phyloP scores from a whole-genome alignment of 2,888 invertebrate genomes.

The Caenorhabditis parvicauda region DNA sequence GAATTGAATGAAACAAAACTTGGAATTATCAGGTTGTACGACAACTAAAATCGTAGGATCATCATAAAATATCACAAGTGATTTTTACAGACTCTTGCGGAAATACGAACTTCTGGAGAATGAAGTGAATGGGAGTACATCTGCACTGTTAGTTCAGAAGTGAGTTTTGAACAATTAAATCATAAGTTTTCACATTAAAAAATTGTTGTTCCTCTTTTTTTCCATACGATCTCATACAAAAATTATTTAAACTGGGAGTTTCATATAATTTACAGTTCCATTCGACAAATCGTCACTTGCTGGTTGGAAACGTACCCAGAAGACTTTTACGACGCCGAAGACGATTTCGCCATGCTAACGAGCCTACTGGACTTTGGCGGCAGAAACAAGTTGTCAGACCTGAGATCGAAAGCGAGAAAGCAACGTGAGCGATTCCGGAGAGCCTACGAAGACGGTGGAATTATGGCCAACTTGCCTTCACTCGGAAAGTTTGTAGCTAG shows the following conservation, averaged over 20 bases:
- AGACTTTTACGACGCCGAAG: slow-evolving; percentile 79
- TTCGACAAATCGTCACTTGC: slow-evolving; percentile 74
- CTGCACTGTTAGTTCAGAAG: slow-evolving; percentile 46
- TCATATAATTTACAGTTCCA: slow-evolving; percentile 53
- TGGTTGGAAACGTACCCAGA: slow-evolving; percentile 97
- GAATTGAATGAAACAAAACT: background rate
- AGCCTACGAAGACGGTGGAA: slow-evolving; percentile 52
- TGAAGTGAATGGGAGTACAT: slow-evolving; percentile 43
- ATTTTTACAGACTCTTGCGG: slow-evolving; percentile 26
- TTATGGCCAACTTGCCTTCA: slow-evolving; percentile 50
- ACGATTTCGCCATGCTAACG: slow-evolving; percentile 74
- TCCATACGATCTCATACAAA: background rate
- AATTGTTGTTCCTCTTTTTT: too few relatives aligned
- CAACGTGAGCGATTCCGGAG: slow-evolving; percentile 51
- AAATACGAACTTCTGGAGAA: slow-evolving; percentile 42
- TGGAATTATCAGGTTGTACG: too few relatives aligned
- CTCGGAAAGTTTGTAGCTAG: slow-evolving; percentile 49
- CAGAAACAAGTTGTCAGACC: slow-evolving; percentile 33
- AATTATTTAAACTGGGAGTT: background rate
- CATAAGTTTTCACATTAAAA: background rate
- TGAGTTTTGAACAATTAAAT: too few relatives aligned
- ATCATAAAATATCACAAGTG: too few relatives aligned
- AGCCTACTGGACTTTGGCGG: slow-evolving; percentile 76
- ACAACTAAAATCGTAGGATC: too few relatives aligned
- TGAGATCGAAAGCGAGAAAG: slow-evolving; percentile 47